Evolutionary conservation across 2,888 invertebrate species (phyloP).

Genomic region (Drymonia ruficornis): DNA sequence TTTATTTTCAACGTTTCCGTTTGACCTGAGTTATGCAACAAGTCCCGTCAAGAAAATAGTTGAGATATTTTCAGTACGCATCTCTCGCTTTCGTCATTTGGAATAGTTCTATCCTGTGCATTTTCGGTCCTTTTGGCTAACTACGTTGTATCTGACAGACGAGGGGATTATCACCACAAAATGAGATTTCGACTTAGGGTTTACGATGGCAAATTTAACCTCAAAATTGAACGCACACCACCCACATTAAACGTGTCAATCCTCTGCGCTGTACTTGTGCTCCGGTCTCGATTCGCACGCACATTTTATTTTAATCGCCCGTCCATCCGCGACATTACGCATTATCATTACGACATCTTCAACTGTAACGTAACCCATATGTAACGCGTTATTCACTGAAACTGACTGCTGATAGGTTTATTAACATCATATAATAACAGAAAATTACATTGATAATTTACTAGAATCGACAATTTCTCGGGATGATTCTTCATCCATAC

Average conservation of each 20-base stretch:
- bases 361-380: slow-evolving; percentile 41
- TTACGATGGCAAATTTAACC: no score
- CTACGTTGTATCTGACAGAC: no score
- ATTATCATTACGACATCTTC: slow-evolving; percentile 50
- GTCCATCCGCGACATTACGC: slow-evolving; percentile 57
- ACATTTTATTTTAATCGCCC: slow-evolving; percentile 48
- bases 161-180: no score
- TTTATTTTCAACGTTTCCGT: slow-evolving; percentile 1
- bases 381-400: slow-evolving; percentile 31
- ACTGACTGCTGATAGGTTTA: neutral
- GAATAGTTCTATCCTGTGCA: neutral
- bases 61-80: neutral
- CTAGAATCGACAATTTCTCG: no score
- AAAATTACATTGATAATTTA: no score
- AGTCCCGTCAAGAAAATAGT: neutral
- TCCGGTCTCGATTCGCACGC: slow-evolving; percentile 42
- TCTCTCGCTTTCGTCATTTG: neutral
- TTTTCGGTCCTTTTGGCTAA: no score
- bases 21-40: neutral
- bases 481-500: no score
- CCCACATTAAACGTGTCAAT: slow-evolving; percentile 18
- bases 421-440: neutral
- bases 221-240: neutral
- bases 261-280: slow-evolving; percentile 49
- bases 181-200: no score